Percentiles rank a stretch among this genome's conserved stretches.
phyloP scores from a whole-genome alignment of 2,113 vertebrate genomes.

The Paradisaea rubra region DNA sequence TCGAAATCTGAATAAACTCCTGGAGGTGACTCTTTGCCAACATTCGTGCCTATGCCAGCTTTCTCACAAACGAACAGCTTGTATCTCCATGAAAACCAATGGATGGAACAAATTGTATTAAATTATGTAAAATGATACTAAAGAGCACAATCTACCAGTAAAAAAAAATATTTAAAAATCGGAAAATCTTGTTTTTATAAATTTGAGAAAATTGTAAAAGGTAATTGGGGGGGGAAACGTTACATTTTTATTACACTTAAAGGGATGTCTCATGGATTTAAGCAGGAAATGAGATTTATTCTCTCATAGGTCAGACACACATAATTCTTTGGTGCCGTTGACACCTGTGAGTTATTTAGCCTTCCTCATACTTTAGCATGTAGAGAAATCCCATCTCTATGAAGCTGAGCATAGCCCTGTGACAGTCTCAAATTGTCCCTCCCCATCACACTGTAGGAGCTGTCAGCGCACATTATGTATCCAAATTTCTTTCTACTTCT shows the following conservation, averaged over 20 bases:
- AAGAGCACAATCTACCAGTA: slow-evolving; percentile 76
- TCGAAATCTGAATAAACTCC: slow-evolving; percentile 65
- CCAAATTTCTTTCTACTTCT: slow-evolving; percentile 59
- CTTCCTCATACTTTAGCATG: slow-evolving; percentile 41
- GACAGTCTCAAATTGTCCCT: slow-evolving; percentile 23
- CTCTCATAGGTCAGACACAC: slow-evolving; percentile 58
- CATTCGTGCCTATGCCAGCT: slow-evolving; percentile 68
- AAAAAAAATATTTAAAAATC: slow-evolving; percentile 59
- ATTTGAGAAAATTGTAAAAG: slow-evolving; percentile 58
- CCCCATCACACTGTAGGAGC: slow-evolving; percentile 37
- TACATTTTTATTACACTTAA: slow-evolving; percentile 52
- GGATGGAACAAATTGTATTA: slow-evolving; percentile 88
- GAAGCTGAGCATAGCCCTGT: slow-evolving; percentile 31
- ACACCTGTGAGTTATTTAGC: slow-evolving; percentile 73
- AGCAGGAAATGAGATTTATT: slow-evolving; percentile 57
- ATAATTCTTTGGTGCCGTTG: slow-evolving; percentile 63
- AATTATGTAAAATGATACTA: slow-evolving; percentile 86
- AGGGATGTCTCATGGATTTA: slow-evolving; percentile 6
- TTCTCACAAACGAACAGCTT: slow-evolving; percentile 83
- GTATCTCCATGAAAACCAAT: slow-evolving; percentile 86
- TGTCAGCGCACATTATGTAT: slow-evolving; percentile 45
- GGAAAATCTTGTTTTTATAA: slow-evolving; percentile 70
- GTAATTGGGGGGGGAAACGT: slow-evolving; percentile 19
- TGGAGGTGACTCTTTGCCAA: slow-evolving; percentile 71
- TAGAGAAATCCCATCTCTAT: slow-evolving; percentile 45